Base-by-base conservation (phyloP, 2,797 vertebrate genomes). In the Phaenicophaeus curvirostris region DNA sequence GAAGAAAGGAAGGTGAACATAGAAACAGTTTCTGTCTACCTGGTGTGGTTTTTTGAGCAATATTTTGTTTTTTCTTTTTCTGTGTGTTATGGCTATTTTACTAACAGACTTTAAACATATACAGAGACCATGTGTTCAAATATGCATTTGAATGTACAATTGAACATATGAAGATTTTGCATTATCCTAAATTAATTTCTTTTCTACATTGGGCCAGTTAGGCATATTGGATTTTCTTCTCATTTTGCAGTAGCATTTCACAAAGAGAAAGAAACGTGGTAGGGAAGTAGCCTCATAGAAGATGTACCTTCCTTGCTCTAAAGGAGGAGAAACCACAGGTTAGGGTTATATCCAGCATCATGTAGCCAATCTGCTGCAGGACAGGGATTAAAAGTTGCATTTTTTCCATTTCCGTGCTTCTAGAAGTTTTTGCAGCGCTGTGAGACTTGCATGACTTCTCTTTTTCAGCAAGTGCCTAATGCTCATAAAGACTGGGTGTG, bases 401-500 rank as follows among this genome's bases (percentile, higher is more conserved):
- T 71, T 77, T 77, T 90, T 85, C 44, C 41, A 13, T 17, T 61
- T 89, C 18, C 50, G 14, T 1, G 0, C n/a, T 72, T 35, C 23
- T 9, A 3, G 33, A 93, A 42, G 5, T 13, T 44, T 71, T 66
- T 79, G 59, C 62, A 66, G 19, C 62, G n/a, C 14, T 62, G 23
- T 84, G 28, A 80, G n/a, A 91, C 42, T 48, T 86, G 25, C 51
- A 21, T 84, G 6, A 74, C 17, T 93, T 82, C 74, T 91, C 54
- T 94, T 72, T 91, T 85, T 66, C 97, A 98, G 98, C 98, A 99
- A 98, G 98, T 99, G 37, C 98, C 98, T 78, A 98, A 98, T 16
- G 98, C 98, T 17, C 99, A 99, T 48, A 98, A 98, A 58, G 99
- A 99, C 89, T 99, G 99, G 98, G 98, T 99, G 17, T 99, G 99